Evolutionary conservation across 2,797 vertebrate genomes (phyloP).

Genomic region (Pseudochaenichthys georgianus): DNA sequence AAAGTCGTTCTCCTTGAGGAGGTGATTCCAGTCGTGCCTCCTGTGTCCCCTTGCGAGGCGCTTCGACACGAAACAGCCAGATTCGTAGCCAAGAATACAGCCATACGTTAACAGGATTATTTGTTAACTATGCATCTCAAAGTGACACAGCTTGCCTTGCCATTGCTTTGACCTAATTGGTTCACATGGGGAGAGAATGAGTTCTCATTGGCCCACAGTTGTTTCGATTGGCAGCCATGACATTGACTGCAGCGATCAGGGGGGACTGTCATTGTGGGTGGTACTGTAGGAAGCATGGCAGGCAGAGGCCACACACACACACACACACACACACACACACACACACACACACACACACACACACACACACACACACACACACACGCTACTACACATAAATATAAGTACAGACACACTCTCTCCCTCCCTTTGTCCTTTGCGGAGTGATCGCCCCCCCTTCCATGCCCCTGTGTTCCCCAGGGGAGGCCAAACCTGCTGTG

Average conservation of each 20-base stretch:
- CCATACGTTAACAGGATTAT: conserved; percentile 66
- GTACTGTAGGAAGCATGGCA: conserved; percentile 63
- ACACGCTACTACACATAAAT: conserved; percentile 39
- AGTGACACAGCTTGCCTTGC: conserved; percentile 72
- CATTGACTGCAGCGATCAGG: conserved; percentile 72
- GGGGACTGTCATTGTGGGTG: conserved; percentile 74
- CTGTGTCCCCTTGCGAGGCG: conserved; percentile 8
- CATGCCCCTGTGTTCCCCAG: conserved; percentile 72
- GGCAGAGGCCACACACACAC: conserved; percentile 60
- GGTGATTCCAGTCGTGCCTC: conserved; percentile 46
- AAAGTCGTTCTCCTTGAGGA: conserved; percentile 61
- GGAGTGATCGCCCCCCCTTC: conserved; percentile 73
- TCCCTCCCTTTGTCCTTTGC: conserved; percentile 85
- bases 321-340: conserved; percentile 26
- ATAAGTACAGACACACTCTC: conserved; percentile 60
- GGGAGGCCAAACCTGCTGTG: conserved; percentile 85
- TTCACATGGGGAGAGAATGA: conserved; percentile 55
- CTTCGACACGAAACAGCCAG: conserved; percentile 46
- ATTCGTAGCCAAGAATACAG: conserved; percentile 38
- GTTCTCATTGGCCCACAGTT: conserved; percentile 65
- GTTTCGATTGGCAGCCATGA: conserved; percentile 77
- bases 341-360: conserved; percentile 35
- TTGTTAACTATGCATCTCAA: conserved; percentile 72
- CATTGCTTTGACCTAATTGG: conserved; percentile 76
- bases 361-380: conserved; percentile 46